Percentiles rank a stretch among this genome's conserved stretches.
Evolutionary conservation across 2,888 invertebrate species (phyloP).

Genomic region (Blera fallax): DNA sequence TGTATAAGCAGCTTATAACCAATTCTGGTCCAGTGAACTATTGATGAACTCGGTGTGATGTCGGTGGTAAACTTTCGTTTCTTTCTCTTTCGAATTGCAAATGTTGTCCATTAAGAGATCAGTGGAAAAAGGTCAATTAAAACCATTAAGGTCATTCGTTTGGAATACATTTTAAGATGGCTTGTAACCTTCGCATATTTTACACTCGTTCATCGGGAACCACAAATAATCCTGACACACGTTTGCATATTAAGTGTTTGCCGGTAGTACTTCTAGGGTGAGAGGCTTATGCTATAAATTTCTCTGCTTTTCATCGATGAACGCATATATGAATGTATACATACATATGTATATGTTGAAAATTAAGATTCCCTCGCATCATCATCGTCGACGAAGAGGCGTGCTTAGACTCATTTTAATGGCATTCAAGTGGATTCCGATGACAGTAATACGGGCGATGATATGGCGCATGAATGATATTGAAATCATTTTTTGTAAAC

Average conservation of each 20-base stretch:
- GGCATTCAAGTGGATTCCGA: conserved; percentile 28
- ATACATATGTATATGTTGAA: neutral
- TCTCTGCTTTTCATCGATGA: neutral
- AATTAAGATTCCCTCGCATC: neutral
- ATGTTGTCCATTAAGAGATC: neutral
- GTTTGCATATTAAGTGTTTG: conserved; percentile 13
- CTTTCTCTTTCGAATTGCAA: conserved; percentile 31
- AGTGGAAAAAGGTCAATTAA: neutral
- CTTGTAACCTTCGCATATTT: neutral
- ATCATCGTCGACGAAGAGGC: neutral
- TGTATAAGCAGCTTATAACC: conserved; percentile 40
- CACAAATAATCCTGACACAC: neutral
- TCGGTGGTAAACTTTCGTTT: conserved; percentile 47
- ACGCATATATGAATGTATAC: too few relatives aligned
- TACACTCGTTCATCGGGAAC: neutral
- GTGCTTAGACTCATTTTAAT: conserved; percentile 22
- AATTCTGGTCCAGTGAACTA: conserved; percentile 35
- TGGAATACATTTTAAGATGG: conserved; percentile 1
- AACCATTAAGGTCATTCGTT: neutral
- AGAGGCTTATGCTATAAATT: neutral
- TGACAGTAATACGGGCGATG: conserved; percentile 10
- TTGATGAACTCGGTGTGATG: conserved; percentile 1
- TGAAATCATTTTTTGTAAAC: neutral
- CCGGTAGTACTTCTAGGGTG: neutral
- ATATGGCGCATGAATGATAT: neutral